Evolutionary conservation across 2,113 vertebrate species (phyloP).

Genomic region (Sapajus apella): DNA sequence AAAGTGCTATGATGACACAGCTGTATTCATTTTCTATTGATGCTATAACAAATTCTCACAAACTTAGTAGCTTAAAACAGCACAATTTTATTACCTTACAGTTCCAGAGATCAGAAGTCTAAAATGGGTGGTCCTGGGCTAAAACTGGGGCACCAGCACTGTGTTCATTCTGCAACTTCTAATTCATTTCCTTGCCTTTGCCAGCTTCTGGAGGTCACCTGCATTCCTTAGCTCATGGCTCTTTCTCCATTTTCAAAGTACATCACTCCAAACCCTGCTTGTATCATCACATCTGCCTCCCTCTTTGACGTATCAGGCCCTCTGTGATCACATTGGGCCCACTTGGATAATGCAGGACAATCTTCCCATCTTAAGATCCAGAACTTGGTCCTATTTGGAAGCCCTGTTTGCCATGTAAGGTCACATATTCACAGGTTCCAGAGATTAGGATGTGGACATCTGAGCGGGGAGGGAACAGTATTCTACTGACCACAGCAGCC

Average conservation of each 20-base stretch:
- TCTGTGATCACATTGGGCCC: background rate
- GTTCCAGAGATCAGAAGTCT: background rate
- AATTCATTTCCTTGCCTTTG: background rate
- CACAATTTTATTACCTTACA: background rate
- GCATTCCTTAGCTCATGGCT: background rate
- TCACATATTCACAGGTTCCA: background rate
- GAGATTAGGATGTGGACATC: background rate
- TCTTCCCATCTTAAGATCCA: background rate
- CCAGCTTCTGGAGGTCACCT: background rate
- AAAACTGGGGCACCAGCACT: background rate
- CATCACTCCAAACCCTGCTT: background rate
- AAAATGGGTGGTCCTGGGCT: background rate
- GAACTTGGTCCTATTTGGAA: background rate
- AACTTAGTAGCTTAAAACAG: background rate
- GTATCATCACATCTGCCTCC: background rate
- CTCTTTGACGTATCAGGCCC: background rate
- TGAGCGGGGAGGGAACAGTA: background rate
- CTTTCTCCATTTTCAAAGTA: background rate
- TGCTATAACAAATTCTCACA: background rate
- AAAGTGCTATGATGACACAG: background rate
- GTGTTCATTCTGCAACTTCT: background rate
- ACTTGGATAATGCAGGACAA: background rate
- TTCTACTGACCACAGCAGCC: background rate
- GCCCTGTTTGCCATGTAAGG: background rate
- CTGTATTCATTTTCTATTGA: background rate